A percentile compares a stretch with the other conserved stretches of the same genome.
These are phyloP conservation scores for Alentia gelatinosa DNA, from an alignment of 2,888 invertebrate species.

Conservation along the genomic window DNA sequence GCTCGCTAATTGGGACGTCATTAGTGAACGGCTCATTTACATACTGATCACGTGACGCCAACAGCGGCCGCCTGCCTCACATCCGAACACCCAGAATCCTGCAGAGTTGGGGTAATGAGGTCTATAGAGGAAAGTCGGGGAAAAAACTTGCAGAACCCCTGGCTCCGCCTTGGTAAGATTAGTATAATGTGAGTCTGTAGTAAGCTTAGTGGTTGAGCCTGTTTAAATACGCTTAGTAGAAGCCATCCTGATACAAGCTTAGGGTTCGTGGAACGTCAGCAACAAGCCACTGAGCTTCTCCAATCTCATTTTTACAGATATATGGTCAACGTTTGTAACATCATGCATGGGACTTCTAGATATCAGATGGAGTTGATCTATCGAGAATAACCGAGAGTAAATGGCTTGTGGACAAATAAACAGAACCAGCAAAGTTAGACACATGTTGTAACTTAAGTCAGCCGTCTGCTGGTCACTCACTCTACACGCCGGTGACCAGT, in stretches of 20 bases:
- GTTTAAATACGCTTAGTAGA: too few species aligned
- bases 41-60: constrained; percentile 31
- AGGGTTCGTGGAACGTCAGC: too few species aligned
- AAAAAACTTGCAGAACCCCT: too few species aligned
- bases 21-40: constrained; percentile 35
- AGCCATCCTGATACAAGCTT: too few species aligned
- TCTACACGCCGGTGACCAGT: not conserved
- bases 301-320: too few species aligned
- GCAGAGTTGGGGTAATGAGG: not conserved
- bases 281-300: too few species aligned
- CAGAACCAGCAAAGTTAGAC: not conserved
- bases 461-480: not conserved
- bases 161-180: too few species aligned
- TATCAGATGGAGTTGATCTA: too few species aligned
- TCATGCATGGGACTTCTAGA: too few species aligned
- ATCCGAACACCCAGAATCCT: not conserved
- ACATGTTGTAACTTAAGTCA: not conserved
- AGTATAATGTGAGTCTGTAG: too few species aligned
- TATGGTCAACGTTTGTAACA: too few species aligned
- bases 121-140: not conserved
- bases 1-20: constrained; percentile 30
- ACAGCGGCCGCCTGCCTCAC: not conserved
- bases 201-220: too few species aligned
- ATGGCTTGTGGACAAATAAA: not conserved
- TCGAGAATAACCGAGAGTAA: not conserved